Evolutionary conservation across 2,113 vertebrate species (phyloP).

Genomic region (Oryzias melastigma): DNA sequence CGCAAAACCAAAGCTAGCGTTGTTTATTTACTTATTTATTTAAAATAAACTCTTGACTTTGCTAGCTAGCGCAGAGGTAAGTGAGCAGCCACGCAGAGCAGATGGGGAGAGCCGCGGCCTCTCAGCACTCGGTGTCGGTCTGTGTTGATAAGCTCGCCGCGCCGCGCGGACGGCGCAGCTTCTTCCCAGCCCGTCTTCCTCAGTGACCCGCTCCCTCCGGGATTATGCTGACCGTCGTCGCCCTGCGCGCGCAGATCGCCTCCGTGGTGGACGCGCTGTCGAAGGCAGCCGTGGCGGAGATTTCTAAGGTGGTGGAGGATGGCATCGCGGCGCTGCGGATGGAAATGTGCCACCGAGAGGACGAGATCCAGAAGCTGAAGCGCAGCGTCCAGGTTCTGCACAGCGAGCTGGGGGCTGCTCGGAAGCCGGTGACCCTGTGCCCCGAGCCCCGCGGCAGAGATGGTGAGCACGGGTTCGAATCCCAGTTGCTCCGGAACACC

Average conservation of each 20-base stretch:
- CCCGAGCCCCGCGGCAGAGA: background rate
- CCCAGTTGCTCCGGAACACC: too few relatives aligned
- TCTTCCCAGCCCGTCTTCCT: background rate
- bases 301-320: conserved; percentile 69
- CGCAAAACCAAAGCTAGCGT: conserved; percentile 19
- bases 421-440: conserved; percentile 16
- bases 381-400: conserved; percentile 61
- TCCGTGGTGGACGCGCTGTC: conserved; percentile 64
- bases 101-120: background rate
- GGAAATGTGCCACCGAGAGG: conserved; percentile 64
- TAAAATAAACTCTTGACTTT: conserved; percentile 6
- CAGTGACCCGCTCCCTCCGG: background rate
- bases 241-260: conserved; percentile 64
- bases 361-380: conserved; percentile 65
- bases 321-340: conserved; percentile 65
- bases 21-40: conserved; percentile 21
- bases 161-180: background rate
- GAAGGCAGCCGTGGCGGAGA: conserved; percentile 65
- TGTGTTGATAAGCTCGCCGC: background rate
- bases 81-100: conserved; percentile 2
- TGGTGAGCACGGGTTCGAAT: background rate
- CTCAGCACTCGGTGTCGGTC: background rate
- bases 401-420: conserved; percentile 50
- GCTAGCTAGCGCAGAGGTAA: conserved; percentile 10
- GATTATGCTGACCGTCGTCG: conserved; percentile 57